Percentiles rank a stretch among this genome's conserved stretches.
These are phyloP conservation scores for Drosophila aff. DNA, from an alignment of 1,140 invertebrate species.

Conservation along the genomic window DNA sequence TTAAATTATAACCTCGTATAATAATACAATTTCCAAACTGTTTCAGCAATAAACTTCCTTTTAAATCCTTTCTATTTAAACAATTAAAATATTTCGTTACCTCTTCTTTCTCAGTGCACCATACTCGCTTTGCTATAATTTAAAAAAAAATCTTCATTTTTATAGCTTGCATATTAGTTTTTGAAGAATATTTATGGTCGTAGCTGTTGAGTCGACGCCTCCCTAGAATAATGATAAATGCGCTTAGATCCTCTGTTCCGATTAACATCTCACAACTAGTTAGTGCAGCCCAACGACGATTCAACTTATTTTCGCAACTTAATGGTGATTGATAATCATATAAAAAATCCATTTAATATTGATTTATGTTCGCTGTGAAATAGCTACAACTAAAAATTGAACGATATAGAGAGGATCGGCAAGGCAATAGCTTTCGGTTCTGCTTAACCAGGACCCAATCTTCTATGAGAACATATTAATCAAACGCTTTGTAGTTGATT, in stretches of 20 bases:
- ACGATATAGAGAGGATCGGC: conserved; percentile 7
- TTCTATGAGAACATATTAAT: conserved; percentile 12
- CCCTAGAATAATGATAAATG: conserved; percentile 61
- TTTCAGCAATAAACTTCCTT: not conserved
- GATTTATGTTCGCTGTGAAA: conserved; percentile 39
- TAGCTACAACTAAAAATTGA: conserved; percentile 29
- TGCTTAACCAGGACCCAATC: conserved; percentile 16
- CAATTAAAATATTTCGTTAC: no score
- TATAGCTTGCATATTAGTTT: conserved; percentile 49
- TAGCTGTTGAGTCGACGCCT: conserved; percentile 59
- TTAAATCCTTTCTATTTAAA: not conserved
- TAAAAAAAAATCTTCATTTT: conserved; percentile 35
- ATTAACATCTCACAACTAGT: conserved; percentile 60
- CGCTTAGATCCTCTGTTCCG: conserved; percentile 33
- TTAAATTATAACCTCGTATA: not conserved
- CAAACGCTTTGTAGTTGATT: not conserved
- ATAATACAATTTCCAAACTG: no score
- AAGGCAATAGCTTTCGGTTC: not conserved
- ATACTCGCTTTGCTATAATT: conserved; percentile 43
- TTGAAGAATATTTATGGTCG: conserved; percentile 48
- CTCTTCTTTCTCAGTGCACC: not conserved
- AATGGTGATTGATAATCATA: conserved; percentile 61
- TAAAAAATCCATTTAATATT: conserved; percentile 41
- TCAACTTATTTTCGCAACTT: conserved; percentile 50
- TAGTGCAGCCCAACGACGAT: conserved; percentile 35